phyloP scores from a whole-genome alignment of 2,888 invertebrate genomes.

The Clivina fossor region DNA sequence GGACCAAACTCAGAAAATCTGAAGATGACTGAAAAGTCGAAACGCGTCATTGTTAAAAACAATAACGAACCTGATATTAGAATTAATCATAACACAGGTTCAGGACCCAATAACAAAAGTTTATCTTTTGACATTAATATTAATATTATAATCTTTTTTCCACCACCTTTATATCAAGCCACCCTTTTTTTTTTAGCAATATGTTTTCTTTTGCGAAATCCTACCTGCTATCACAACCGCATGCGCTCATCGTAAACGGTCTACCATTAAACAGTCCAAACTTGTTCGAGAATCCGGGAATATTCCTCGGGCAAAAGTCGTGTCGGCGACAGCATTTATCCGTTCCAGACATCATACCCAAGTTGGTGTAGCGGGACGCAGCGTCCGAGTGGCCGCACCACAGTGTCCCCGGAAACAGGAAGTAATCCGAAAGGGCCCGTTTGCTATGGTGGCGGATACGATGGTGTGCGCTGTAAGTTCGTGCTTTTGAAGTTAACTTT shows the following conservation, averaged over 20 bases:
- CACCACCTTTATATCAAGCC: too few relatives aligned
- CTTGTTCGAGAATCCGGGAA: conserved; percentile 63
- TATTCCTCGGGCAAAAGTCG: conserved; percentile 67
- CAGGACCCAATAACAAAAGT: too few relatives aligned
- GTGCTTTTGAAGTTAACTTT: too few relatives aligned
- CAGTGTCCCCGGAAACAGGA: conserved; percentile 74
- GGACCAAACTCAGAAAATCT: too few relatives aligned
- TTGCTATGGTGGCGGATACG: not conserved
- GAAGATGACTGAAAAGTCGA: too few relatives aligned
- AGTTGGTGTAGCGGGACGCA: conserved; percentile 62
- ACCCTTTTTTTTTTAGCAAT: too few relatives aligned
- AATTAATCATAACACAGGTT: too few relatives aligned
- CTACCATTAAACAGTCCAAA: conserved; percentile 68
- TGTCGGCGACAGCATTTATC: conserved; percentile 76
- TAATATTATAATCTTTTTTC: too few relatives aligned
- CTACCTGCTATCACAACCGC: conserved; percentile 77
- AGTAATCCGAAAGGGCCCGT: conserved; percentile 57
- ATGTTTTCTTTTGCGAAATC: conserved; percentile 41
- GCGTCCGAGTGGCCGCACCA: conserved; percentile 72
- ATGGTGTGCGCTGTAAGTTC: not conserved
- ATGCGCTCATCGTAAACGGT: conserved; percentile 74
- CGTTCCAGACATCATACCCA: conserved; percentile 61
- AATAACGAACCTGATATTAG: too few relatives aligned
- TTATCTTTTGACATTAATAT: too few relatives aligned
- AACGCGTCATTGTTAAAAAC: too few relatives aligned